phyloP scores from a whole-genome alignment of 2,888 invertebrate genomes.

The Seladonia tumulorum region DNA sequence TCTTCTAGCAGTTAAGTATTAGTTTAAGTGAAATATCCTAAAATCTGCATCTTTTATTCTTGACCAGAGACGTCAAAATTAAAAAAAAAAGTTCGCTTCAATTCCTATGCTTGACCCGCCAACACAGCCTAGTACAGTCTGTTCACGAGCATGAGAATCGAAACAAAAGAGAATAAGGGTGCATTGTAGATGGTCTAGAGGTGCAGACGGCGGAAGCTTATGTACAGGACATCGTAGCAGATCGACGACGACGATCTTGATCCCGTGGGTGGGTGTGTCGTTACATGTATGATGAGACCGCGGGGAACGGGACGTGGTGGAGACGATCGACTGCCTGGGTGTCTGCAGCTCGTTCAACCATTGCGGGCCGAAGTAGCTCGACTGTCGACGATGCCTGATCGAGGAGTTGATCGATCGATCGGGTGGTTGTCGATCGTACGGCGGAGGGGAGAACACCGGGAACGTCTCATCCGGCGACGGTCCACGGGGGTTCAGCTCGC shows the following conservation, averaged over 20 bases:
- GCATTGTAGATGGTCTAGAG: slow-evolving; percentile 52
- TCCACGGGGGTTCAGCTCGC: slow-evolving; percentile 89
- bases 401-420: slow-evolving; percentile 75
- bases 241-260: slow-evolving; percentile 63
- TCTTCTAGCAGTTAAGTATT: too few relatives aligned
- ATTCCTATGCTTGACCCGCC: not conserved
- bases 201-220: slow-evolving; percentile 74
- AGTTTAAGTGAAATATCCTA: too few relatives aligned
- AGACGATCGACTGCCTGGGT: slow-evolving; percentile 91
- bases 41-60: too few relatives aligned
- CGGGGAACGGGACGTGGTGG: slow-evolving; percentile 90
- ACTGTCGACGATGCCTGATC: slow-evolving; percentile 81
- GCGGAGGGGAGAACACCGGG: slow-evolving; percentile 94
- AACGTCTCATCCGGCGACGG: slow-evolving; percentile 92
- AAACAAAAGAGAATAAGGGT: slow-evolving; percentile 26
- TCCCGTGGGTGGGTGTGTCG: slow-evolving; percentile 62
- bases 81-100: not conserved
- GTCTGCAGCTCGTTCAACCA: slow-evolving; percentile 86
- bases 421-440: slow-evolving; percentile 85
- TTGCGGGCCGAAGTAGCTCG: slow-evolving; percentile 85
- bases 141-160: not conserved
- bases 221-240: slow-evolving; percentile 77
- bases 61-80: too few relatives aligned
- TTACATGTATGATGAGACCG: slow-evolving; percentile 97
- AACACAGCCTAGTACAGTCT: not conserved